These are phyloP conservation scores for Drosophila algonquin DNA, from an alignment of 2,888 invertebrate genomes.

Conservation along the genomic window DNA sequence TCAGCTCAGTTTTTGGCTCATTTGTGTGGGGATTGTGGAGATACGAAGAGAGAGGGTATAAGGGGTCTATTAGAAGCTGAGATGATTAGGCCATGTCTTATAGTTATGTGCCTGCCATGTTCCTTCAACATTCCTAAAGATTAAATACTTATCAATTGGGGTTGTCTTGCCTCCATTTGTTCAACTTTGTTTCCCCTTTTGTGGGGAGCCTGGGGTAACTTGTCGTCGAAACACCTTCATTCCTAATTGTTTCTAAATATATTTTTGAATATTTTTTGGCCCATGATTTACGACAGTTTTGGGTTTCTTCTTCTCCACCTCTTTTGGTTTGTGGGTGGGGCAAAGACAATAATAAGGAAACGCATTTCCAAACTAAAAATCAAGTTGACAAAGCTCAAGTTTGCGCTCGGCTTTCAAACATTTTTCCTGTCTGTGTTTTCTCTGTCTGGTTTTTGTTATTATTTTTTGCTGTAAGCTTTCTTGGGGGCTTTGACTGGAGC, in stretches of 20 bases:
- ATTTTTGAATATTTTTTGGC: constrained; percentile 18
- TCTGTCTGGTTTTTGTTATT: constrained; percentile 8
- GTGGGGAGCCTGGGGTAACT: neutral
- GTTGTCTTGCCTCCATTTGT: too few relatives aligned
- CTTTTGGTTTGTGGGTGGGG: constrained; percentile 16
- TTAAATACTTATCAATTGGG: too few relatives aligned
- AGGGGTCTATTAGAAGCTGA: too few relatives aligned
- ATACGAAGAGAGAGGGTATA: neutral
- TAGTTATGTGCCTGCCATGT: too few relatives aligned
- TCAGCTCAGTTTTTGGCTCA: constrained; percentile 45
- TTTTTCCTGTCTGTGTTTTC: constrained; percentile 27
- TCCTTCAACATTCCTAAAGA: too few relatives aligned
- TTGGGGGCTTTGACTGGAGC: constrained; percentile 33
- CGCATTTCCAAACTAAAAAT: neutral
- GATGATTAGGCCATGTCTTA: too few relatives aligned
- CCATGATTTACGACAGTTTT: constrained; percentile 22
- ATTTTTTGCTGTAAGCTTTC: constrained; percentile 8
- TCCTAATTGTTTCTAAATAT: constrained; percentile 10
- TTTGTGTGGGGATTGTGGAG: constrained; percentile 4
- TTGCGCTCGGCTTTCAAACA: constrained; percentile 26
- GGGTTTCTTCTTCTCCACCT: constrained; percentile 9
- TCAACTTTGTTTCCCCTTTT: too few relatives aligned
- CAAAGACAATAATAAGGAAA: constrained; percentile 22
- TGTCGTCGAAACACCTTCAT: neutral
- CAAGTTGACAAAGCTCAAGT: constrained; percentile 31